A percentile compares a stretch with the other conserved stretches of the same genome.
These are phyloP conservation scores for Athalia rosae DNA, from an alignment of 2,888 invertebrate species.

Conservation along the genomic window DNA sequence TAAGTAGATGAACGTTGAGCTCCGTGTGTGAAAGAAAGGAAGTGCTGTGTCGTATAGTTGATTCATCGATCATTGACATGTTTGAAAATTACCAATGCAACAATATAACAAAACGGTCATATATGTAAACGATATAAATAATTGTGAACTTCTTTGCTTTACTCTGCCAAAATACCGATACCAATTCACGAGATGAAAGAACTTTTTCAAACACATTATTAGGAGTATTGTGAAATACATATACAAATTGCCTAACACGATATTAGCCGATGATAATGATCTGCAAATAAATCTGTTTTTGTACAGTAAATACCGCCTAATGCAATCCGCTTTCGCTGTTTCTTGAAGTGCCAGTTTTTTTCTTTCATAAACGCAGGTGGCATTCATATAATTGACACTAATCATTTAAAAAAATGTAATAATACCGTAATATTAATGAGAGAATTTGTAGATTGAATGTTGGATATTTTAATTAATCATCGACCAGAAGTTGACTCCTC, in stretches of 20 bases:
- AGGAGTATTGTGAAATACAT: constrained; percentile 4
- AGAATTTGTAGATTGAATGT: no score
- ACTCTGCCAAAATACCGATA: background rate
- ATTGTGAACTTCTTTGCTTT: background rate
- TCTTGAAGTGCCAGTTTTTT: background rate
- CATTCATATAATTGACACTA: no score
- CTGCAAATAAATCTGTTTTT: constrained; percentile 4
- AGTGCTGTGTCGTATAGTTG: constrained; percentile 21
- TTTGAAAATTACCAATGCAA: constrained; percentile 12
- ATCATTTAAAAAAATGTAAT: no score
- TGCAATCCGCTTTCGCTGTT: background rate
- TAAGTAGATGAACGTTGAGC: constrained; percentile 36
- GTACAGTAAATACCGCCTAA: background rate
- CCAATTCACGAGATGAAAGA: constrained; percentile 9
- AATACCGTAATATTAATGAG: no score
- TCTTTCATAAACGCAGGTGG: background rate
- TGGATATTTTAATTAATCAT: no score
- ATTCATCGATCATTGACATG: constrained; percentile 23
- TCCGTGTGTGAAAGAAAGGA: constrained; percentile 35
- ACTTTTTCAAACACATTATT: constrained; percentile 1
- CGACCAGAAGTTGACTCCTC: background rate
- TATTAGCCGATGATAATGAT: background rate
- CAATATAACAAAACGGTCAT: constrained; percentile 12
- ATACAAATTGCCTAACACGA: background rate
- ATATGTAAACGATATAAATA: background rate